Evolutionary conservation across 2,888 invertebrate genomes (phyloP).

Genomic region (Sisyra nigra): DNA sequence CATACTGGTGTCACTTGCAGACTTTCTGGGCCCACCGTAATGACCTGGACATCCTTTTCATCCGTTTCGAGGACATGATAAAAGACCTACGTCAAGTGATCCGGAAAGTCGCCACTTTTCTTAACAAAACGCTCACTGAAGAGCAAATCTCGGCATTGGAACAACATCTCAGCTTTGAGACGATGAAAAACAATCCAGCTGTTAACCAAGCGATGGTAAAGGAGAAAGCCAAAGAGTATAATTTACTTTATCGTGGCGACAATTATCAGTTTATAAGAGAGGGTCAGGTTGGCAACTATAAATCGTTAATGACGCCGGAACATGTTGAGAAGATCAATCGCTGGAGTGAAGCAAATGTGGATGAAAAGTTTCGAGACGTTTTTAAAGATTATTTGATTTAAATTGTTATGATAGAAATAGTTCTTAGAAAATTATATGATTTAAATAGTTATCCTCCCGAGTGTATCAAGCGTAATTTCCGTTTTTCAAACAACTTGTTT

Average conservation of each 20-base stretch:
- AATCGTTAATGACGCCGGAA: conserved; percentile 22
- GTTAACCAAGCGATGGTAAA: conserved; percentile 25
- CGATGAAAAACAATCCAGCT: conserved; percentile 31
- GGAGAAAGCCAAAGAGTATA: conserved; percentile 16
- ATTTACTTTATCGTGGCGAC: conserved; percentile 11
- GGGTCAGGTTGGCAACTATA: conserved; percentile 27
- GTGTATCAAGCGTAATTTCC: too few relatives aligned
- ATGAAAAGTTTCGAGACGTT: too few relatives aligned
- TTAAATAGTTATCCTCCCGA: too few relatives aligned
- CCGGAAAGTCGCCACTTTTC: conserved; percentile 25
- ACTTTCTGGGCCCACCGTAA: conserved; percentile 17
- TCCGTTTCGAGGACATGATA: conserved; percentile 22
- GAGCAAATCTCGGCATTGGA: conserved; percentile 24
- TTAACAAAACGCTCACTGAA: conserved; percentile 21
- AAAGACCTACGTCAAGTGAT: conserved; percentile 28
- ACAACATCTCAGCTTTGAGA: conserved; percentile 32
- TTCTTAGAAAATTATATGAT: too few relatives aligned
- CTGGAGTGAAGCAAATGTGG: too few relatives aligned
- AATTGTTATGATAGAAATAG: too few relatives aligned
- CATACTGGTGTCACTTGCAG: conserved; percentile 20
- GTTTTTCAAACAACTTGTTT: too few relatives aligned
- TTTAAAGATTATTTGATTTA: too few relatives aligned
- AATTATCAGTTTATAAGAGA: conserved; percentile 20
- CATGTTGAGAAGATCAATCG: conserved; percentile 9
- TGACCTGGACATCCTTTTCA: conserved; percentile 17